A percentile compares a stretch with the other conserved stretches of the same genome.
phyloP scores from a whole-genome alignment of 2,797 vertebrate species.

The Liparis tanakae region DNA sequence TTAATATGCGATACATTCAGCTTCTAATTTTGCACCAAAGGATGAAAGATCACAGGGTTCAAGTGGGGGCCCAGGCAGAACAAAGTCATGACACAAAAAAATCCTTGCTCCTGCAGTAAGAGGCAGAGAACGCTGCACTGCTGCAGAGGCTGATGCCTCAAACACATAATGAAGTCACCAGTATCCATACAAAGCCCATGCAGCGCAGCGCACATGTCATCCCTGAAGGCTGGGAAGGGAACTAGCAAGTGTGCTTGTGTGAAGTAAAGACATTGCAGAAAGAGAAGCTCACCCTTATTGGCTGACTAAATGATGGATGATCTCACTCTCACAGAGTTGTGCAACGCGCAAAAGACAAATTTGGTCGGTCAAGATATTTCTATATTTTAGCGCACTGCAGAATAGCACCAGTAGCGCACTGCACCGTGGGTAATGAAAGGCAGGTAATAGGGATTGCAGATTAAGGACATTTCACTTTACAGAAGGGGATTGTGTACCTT shows the following conservation, averaged over 20 bases:
- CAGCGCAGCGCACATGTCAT: slow-evolving; percentile 46
- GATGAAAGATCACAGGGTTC: slow-evolving; percentile 46
- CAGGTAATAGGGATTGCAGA: slow-evolving; percentile 61
- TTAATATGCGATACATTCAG: slow-evolving; percentile 40
- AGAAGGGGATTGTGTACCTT: slow-evolving; percentile 35
- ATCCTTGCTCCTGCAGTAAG: slow-evolving; percentile 62
- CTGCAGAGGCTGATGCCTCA: slow-evolving; percentile 71
- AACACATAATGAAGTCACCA: slow-evolving; percentile 52
- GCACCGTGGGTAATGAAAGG: slow-evolving; percentile 70
- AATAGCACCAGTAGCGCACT: slow-evolving; percentile 62
- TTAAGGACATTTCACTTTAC: slow-evolving; percentile 57
- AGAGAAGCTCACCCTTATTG: slow-evolving; percentile 62
- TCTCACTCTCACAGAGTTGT: slow-evolving; percentile 64
- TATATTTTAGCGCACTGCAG: slow-evolving; percentile 77
- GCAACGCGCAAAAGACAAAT: slow-evolving; percentile 65
- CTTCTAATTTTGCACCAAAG: slow-evolving; percentile 24
- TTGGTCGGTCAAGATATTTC: slow-evolving; percentile 72
- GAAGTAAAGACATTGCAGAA: slow-evolving; percentile 55
- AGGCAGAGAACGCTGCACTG: slow-evolving; percentile 73
- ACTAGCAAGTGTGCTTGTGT: slow-evolving; percentile 24
- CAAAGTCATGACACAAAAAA: slow-evolving; percentile 54
- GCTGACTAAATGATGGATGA: slow-evolving; percentile 74
- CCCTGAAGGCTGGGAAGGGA: slow-evolving; percentile 21
- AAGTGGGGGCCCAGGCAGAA: slow-evolving; percentile 49
- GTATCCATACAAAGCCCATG: slow-evolving; percentile 43